These are phyloP conservation scores for Cheilosia soror DNA, from an alignment of 2,888 invertebrate species.

Conservation along the genomic window DNA sequence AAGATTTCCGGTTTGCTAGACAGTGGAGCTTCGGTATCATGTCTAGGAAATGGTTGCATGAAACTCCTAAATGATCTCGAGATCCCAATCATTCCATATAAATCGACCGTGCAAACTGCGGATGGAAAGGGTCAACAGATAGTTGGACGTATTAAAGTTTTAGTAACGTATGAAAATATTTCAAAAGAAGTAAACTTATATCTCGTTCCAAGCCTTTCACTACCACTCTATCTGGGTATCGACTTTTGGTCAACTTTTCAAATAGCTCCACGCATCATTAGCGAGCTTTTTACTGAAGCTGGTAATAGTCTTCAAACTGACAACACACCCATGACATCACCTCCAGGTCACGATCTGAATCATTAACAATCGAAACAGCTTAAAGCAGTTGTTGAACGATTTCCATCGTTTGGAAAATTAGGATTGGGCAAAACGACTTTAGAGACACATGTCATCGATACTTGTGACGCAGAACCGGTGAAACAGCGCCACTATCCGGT, in stretches of 20 bases:
- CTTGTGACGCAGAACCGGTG: conserved; percentile 1
- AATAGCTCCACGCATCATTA: no score
- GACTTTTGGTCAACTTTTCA: no score
- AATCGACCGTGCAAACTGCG: background rate
- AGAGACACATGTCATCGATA: conserved; percentile 3
- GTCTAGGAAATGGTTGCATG: background rate
- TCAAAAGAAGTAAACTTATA: background rate
- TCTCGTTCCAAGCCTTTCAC: background rate
- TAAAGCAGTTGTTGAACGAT: no score
- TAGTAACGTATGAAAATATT: background rate
- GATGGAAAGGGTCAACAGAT: background rate
- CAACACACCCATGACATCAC: background rate
- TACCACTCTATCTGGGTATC: background rate
- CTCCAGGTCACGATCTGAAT: background rate
- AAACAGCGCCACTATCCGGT: no score
- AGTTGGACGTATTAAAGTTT: background rate
- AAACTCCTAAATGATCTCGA: background rate
- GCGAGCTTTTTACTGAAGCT: background rate
- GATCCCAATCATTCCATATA: background rate
- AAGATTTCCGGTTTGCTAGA: conserved; percentile 6
- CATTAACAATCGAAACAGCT: no score
- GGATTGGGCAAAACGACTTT: no score
- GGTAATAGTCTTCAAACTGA: background rate
- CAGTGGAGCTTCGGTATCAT: conserved; percentile 3
- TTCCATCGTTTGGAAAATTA: background rate